Evolutionary conservation across 2,888 invertebrate genomes (phyloP).

Genomic region (Thera britannica): DNA sequence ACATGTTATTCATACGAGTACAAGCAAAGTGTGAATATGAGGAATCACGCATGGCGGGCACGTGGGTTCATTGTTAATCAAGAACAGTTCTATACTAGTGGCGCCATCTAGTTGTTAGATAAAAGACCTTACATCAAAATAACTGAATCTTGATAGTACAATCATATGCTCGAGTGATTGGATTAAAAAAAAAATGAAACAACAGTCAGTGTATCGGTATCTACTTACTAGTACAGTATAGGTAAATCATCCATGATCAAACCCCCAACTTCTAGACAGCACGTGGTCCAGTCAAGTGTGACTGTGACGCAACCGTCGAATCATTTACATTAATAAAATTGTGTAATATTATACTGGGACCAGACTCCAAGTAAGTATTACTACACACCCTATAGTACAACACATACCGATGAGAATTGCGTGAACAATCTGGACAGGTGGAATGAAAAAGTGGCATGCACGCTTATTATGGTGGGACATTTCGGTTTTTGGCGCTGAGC

Average conservation of each 20-base stretch:
- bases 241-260: conserved; percentile 3
- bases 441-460: conserved; percentile 35
- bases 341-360: conserved; percentile 31
- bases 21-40: conserved; percentile 38
- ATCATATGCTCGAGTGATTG: too few relatives aligned
- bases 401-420: conserved; percentile 25
- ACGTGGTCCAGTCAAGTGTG: conserved; percentile 48
- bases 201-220: too few relatives aligned
- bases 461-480: conserved; percentile 35
- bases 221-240: background rate
- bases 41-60: conserved; percentile 36
- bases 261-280: conserved; percentile 41
- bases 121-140: background rate
- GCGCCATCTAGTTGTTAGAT: background rate
- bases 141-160: too few relatives aligned
- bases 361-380: conserved; percentile 23
- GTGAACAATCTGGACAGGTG: conserved; percentile 33
- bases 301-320: conserved; percentile 46
- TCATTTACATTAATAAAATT: conserved; percentile 29
- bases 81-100: conserved; percentile 1
- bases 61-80: conserved; percentile 25
- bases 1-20: conserved; percentile 49
- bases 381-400: conserved; percentile 23
- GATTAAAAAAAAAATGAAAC: too few relatives aligned
- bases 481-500: conserved; percentile 36